Evolutionary conservation across 2,113 vertebrate species (phyloP).

Genomic region (Cynopterus brachyotis): DNA sequence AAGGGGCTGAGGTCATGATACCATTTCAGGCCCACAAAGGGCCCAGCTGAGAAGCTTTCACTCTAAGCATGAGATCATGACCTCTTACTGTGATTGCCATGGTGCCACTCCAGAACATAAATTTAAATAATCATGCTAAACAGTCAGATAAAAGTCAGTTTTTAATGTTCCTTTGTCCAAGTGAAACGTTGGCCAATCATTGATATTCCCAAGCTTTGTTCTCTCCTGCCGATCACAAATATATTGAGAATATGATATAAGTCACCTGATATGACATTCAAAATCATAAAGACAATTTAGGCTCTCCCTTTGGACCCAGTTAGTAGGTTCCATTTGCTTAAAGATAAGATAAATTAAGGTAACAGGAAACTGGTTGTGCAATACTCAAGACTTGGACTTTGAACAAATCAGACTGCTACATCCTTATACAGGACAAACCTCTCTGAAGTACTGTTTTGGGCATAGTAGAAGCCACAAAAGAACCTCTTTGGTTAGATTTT

Average conservation of each 20-base stretch:
- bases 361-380: background rate
- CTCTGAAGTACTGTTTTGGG: background rate
- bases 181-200: background rate
- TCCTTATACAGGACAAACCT: background rate
- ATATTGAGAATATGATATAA: background rate
- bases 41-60: conserved; percentile 18
- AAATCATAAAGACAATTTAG: background rate
- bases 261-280: background rate
- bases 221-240: background rate
- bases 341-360: background rate
- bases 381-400: background rate
- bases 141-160: background rate
- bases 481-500: background rate
- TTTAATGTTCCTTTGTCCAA: background rate
- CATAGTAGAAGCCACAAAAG: background rate
- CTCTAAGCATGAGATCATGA: conserved; percentile 54
- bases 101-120: background rate
- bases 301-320: background rate
- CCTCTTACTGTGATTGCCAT: background rate
- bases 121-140: background rate
- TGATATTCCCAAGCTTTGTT: background rate
- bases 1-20: conserved; percentile 43
- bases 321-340: background rate
- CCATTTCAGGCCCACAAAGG: conserved; percentile 30
- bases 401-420: background rate